A percentile compares a stretch with the other conserved stretches of the same genome.
Conservation (phyloP, 2,888 invertebrate genomes). For the Meghimatium bilineatum region DNA sequence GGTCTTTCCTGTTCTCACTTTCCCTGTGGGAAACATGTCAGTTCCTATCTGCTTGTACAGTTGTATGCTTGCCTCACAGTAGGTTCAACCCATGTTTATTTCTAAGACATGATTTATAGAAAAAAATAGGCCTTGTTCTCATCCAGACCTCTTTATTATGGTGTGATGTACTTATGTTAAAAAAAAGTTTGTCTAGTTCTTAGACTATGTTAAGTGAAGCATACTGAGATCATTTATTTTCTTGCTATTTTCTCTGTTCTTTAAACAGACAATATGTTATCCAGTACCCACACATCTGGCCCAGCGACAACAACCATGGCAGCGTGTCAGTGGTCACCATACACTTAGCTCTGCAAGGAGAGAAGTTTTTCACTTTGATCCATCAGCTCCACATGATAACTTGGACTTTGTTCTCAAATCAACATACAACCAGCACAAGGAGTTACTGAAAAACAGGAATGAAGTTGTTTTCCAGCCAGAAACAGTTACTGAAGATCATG, state of each 20-base stretch:
- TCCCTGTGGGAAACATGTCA: too few species aligned
- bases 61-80: too few species aligned
- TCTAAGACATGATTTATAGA: too few species aligned
- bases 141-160: too few species aligned
- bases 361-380: constrained; percentile 74
- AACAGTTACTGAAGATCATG: constrained; percentile 71
- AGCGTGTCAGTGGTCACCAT: constrained; percentile 68
- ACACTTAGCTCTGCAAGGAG: constrained; percentile 73
- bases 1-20: too few species aligned
- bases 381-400: constrained; percentile 75
- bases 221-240: not conserved
- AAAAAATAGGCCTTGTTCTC: too few species aligned
- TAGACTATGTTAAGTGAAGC: too few species aligned
- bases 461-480: constrained; percentile 75
- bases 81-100: too few species aligned
- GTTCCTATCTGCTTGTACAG: too few species aligned
- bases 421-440: constrained; percentile 75
- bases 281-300: constrained; percentile 71
- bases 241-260: not conserved
- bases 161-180: too few species aligned
- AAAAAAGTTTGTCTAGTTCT: too few species aligned
- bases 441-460: constrained; percentile 71
- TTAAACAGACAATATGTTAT: constrained; percentile 54
- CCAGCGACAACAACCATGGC: constrained; percentile 74
- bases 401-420: constrained; percentile 77